Conservation (phyloP, 2,113 vertebrate genomes). For the Athene noctua region DNA sequence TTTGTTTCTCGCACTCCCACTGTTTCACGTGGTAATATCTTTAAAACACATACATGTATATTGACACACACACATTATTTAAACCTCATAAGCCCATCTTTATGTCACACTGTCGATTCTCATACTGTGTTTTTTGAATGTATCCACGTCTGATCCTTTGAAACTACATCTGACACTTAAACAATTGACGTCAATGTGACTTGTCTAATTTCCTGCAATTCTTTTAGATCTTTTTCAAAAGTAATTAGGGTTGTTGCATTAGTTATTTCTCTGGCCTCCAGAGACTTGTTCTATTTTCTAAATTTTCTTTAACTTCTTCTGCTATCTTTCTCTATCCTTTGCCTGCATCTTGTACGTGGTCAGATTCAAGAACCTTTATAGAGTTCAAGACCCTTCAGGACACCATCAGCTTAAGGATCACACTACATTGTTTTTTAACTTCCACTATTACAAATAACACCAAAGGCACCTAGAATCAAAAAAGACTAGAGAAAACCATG, state of each 20-base stretch:
- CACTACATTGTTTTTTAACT: not conserved
- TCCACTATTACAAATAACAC: not conserved
- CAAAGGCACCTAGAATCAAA: not conserved
- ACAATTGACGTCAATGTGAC: conserved; percentile 59
- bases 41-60: not conserved
- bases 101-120: conserved; percentile 56
- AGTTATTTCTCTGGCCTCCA: conserved; percentile 16
- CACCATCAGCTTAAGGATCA: not conserved
- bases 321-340: not conserved
- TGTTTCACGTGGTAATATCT: not conserved
- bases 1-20: not conserved
- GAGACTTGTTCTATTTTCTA: not conserved
- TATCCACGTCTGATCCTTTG: conserved; percentile 63
- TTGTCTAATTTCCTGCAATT: conserved; percentile 68
- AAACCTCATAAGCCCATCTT: conserved; percentile 34
- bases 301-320: conserved; percentile 35
- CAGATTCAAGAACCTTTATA: not conserved
- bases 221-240: conserved; percentile 63
- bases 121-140: conserved; percentile 64
- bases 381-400: not conserved
- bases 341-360: not conserved
- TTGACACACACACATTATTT: conserved; percentile 47
- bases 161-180: conserved; percentile 67
- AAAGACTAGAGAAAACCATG: not conserved
- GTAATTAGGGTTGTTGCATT: conserved; percentile 62